Conservation (phyloP, 2,797 vertebrate genomes). For the Botia kubotai region DNA sequence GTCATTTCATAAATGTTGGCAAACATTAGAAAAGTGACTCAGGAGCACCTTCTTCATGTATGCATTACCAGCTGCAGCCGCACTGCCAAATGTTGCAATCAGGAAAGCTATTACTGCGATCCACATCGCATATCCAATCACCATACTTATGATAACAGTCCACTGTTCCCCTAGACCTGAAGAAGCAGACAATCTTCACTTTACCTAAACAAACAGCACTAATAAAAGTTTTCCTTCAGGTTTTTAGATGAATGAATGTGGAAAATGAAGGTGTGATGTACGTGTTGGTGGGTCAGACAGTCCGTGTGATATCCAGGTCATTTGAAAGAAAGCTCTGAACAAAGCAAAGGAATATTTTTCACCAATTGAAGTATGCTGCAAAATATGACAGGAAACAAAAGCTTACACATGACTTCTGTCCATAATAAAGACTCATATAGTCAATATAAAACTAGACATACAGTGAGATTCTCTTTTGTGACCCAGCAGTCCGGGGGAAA, state of each 20-base stretch:
- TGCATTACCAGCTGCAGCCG: constrained; percentile 71
- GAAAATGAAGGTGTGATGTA: constrained; percentile 48
- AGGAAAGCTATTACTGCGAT: constrained; percentile 75
- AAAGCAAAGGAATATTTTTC: constrained; percentile 79
- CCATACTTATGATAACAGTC: constrained; percentile 79
- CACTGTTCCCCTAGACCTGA: constrained; percentile 77
- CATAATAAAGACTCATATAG: not conserved
- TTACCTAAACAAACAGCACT: not conserved
- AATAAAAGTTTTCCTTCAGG: not conserved
- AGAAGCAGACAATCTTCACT: constrained; percentile 17
- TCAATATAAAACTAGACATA: constrained; percentile 32
- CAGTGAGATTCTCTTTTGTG: constrained; percentile 76
- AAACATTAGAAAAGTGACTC: not conserved
- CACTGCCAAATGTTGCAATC: constrained; percentile 72
- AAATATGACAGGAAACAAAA: not conserved
- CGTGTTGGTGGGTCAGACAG: constrained; percentile 76
- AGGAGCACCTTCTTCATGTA: constrained; percentile 77
- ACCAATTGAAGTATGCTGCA: constrained; percentile 72
- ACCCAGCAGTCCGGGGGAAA: constrained; percentile 80
- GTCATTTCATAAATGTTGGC: not conserved
- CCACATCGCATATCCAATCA: constrained; percentile 77
- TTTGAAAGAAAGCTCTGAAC: constrained; percentile 77
- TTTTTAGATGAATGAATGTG: not conserved
- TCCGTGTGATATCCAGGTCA: constrained; percentile 76
- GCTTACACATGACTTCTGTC: not conserved